Percentiles rank a stretch among this genome's conserved stretches.
These are phyloP conservation scores for Synergus laeviventris DNA, from an alignment of 2,888 invertebrate genomes.

Conservation along the genomic window DNA sequence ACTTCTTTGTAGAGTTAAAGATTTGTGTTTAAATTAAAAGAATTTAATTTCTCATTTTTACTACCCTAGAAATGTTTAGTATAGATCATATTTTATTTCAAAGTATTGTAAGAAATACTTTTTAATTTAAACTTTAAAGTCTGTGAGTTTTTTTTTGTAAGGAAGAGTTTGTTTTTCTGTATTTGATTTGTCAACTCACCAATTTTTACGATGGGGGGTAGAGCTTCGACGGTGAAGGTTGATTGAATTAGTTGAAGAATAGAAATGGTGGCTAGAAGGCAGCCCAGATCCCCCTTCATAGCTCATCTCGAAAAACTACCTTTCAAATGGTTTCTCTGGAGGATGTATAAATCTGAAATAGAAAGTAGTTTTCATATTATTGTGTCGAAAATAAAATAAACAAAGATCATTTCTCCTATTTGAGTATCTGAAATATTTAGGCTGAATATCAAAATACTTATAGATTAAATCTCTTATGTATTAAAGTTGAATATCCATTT, in stretches of 20 bases:
- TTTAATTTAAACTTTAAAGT: background rate
- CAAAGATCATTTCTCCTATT: background rate
- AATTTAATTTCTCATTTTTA: no score
- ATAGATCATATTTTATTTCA: no score
- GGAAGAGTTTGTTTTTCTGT: background rate
- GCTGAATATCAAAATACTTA: no score
- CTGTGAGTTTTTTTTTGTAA: background rate
- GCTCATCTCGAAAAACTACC: conserved; percentile 74
- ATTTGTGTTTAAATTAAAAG: no score
- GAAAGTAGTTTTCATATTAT: background rate
- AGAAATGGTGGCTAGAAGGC: conserved; percentile 72
- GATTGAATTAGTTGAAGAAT: conserved; percentile 68
- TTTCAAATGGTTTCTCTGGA: conserved; percentile 35
- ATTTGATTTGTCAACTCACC: conserved; percentile 61
- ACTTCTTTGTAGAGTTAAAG: no score
- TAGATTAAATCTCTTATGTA: no score
- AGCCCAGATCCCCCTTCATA: conserved; percentile 74
- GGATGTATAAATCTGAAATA: conserved; percentile 23
- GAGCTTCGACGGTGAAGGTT: conserved; percentile 65
- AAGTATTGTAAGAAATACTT: no score
- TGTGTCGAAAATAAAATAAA: no score
- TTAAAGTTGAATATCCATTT: no score
- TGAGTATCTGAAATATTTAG: no score
- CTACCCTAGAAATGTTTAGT: no score
- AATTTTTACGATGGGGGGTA: conserved; percentile 74